A percentile compares a stretch with the other conserved stretches of the same genome.
Conservation (phyloP, 35 echinoderm and acorn worm species). For the Heliocidaris erythrogramma region DNA sequence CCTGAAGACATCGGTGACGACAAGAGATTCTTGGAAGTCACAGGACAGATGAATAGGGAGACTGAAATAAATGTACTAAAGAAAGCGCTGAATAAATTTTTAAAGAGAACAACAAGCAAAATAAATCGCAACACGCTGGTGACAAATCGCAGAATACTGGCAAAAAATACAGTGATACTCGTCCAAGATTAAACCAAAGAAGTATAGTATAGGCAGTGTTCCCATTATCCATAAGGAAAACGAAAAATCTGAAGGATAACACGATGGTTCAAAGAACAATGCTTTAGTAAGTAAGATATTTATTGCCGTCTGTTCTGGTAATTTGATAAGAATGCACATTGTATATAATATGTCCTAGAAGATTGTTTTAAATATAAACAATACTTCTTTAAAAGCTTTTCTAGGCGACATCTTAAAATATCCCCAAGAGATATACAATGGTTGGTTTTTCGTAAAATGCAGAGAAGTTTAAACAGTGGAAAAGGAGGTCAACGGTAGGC, state of each 20-base stretch:
- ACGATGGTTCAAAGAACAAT: not conserved
- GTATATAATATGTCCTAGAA: too few relatives aligned
- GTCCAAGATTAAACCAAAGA: not conserved
- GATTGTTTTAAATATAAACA: too few relatives aligned
- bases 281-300: not conserved
- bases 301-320: too few relatives aligned
- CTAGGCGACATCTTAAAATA: too few relatives aligned
- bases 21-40: not conserved
- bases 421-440: too few relatives aligned
- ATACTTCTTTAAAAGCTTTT: too few relatives aligned
- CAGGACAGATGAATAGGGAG: not conserved
- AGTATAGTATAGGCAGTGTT: not conserved
- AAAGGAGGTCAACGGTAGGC: too few relatives aligned
- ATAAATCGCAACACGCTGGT: not conserved
- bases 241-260: not conserved
- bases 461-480: too few relatives aligned
- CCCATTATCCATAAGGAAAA: not conserved
- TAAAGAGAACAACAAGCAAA: not conserved
- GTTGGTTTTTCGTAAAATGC: too few relatives aligned
- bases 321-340: too few relatives aligned
- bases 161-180: not conserved
- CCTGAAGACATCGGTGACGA: not conserved
- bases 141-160: not conserved
- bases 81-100: not conserved
- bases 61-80: conserved; percentile 8